Conservation (phyloP, 2,888 invertebrate genomes). For the Cephus pulcher region DNA sequence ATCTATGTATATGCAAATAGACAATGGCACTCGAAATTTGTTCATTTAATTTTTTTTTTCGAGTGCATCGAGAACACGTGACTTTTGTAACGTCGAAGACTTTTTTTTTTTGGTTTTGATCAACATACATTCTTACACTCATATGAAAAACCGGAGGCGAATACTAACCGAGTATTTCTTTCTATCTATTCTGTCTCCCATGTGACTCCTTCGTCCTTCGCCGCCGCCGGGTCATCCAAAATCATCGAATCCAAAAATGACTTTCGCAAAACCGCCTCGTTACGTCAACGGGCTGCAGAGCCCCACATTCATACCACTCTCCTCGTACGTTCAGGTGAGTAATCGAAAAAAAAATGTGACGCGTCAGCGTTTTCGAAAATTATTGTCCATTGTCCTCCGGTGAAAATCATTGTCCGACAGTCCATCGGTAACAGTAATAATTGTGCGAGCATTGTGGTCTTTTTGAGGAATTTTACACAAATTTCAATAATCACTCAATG, state of each 20-base stretch:
- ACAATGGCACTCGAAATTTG: too few species aligned
- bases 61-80: neutral
- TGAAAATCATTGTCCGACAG: too few species aligned
- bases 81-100: too few species aligned
- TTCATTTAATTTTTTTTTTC: neutral
- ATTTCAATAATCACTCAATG: too few species aligned
- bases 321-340: slow-evolving; percentile 58
- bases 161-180: slow-evolving; percentile 55
- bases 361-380: too few species aligned
- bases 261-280: neutral
- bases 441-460: neutral
- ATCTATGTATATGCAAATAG: too few species aligned
- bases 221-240: slow-evolving; percentile 38
- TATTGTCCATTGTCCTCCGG: too few species aligned
- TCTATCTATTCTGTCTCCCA: slow-evolving; percentile 52
- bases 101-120: too few species aligned
- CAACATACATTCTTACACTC: too few species aligned
- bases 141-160: slow-evolving; percentile 11
- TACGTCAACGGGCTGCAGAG: slow-evolving; percentile 31
- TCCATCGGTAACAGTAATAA: neutral
- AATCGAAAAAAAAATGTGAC: slow-evolving; percentile 7
- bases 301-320: slow-evolving; percentile 48
- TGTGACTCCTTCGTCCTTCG: slow-evolving; percentile 48
- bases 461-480: too few species aligned
- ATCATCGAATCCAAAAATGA: slow-evolving; percentile 18